Base-by-base conservation (phyloP, 2,888 invertebrate genomes). In the Dioctria linearis region DNA sequence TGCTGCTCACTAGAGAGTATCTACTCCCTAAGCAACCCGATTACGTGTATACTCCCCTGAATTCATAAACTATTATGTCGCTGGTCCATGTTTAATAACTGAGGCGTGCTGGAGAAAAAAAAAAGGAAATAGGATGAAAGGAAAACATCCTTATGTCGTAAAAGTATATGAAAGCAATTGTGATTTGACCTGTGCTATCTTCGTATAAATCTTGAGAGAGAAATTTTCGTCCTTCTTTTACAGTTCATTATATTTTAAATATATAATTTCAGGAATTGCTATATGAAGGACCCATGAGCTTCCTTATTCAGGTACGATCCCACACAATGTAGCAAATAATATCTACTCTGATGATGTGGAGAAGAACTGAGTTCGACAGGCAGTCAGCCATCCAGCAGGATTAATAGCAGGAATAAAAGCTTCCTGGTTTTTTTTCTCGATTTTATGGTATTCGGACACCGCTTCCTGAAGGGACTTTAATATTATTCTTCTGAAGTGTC, bases 1-100 rank as follows among this genome's bases (percentile, higher is more conserved):
- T 79, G 69, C 79, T 63, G 63, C 49, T 76, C 63, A 76, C 76
- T 76, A 25, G 76, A 63, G 63, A 76, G 63, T 76, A 37, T 76
- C 25, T 63, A 46, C 39, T 71, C 2, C 63, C 46, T 37, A 63
- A 57, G 37, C 39, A 40, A 8, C 39, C 25, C 3, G 11, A 11
- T 54, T n/a, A 11, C 11, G 8, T 57, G 40, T 42, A 73, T 5
- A 11, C 71, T 54, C 2, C 2, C 54, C 51, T 39, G 57, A 46
- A 67, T 46, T 46, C 67, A 46, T 67, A 67, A 42, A 67, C 46
- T 4, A 25, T 3, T 9, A 13, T 51, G 37, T 37, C 11, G 6
- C 51, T 39, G 0, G 25, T 25, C 25, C 25, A 25, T 25, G 25
- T 25, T 25, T 25, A 8, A 49, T 37, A 42, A n/a, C n/a, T n/a